Base-by-base conservation (phyloP, 2,113 vertebrate genomes). In the Microtus oregoni region DNA sequence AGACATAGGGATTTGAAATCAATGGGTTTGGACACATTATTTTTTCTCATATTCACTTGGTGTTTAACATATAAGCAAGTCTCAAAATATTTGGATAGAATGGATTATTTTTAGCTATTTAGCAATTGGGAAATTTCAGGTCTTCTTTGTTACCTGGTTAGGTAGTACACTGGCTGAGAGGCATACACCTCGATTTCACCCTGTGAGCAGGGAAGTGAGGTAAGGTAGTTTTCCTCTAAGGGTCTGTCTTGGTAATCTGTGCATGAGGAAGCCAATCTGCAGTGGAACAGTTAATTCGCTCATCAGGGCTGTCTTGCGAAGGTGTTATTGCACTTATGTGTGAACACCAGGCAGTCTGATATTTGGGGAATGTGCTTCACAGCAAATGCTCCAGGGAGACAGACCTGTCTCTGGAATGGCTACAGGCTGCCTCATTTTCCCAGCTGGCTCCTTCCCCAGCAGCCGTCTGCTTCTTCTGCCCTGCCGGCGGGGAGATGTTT, bases 281-380 rank as follows among this genome's bases (percentile, higher is more conserved):
- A n/a, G 35, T 17, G 7, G 70, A 76, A 67, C 32, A 91, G 82
- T 73, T 85, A 89, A 61, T 68, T 55, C 9, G 38, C 38, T n/a
- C 2, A 38, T 30, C 38, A 85, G 47, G 75, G 1, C 12, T n/a
- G 82, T 20, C 38, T 90, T 85, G 20, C 2, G 72, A 91, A 86
- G 67, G 41, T 86, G 44, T 73, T 82, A 96, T 55, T 86, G 76
- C 17, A 32, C 61, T 63, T n/a, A 1, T 0, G 0, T 47, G 70
- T 77, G 72, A 76, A 68, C 47, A 77, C 24, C 58, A 90, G 85
- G 47, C 79, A 55, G n/a, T 35, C 83, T 95, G 92, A 70, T 38
- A 26, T 91, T 92, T 89, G 88, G 75, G 35, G 83, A 78, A 88
- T 38, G 58, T 2, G 13, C 30, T 89, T 88, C 52, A 41, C 86